These are phyloP conservation scores for Drosophila yakuba DNA, from an alignment of 1,140 invertebrate species.

Conservation along the genomic window DNA sequence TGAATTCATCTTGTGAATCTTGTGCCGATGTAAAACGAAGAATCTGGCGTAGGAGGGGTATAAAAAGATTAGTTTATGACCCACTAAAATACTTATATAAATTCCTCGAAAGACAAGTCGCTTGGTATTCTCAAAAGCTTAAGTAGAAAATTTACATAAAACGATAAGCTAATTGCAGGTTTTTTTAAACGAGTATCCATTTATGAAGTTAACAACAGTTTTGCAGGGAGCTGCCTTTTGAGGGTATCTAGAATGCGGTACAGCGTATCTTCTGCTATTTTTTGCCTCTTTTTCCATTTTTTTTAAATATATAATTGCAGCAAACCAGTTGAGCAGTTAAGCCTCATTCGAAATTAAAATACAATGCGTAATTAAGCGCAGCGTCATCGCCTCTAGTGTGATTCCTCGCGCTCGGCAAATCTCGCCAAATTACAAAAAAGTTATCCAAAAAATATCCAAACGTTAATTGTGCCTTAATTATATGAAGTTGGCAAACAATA, in stretches of 20 bases:
- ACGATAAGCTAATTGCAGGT: too few relatives aligned
- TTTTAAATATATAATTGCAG: conserved; percentile 8
- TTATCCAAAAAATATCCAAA: conserved; percentile 19
- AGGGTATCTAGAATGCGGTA: not conserved
- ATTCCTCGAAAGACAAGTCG: too few relatives aligned
- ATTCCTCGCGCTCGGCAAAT: not conserved
- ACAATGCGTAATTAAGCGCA: conserved; percentile 24
- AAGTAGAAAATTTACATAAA: too few relatives aligned
- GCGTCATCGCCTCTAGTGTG: conserved; percentile 9
- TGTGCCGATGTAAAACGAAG: too few relatives aligned
- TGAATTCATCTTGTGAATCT: too few relatives aligned
- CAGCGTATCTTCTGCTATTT: not conserved
- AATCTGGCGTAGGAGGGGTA: too few relatives aligned
- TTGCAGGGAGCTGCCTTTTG: too few relatives aligned
- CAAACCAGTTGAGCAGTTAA: conserved; percentile 25
- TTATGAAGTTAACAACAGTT: too few relatives aligned
- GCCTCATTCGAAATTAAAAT: conserved; percentile 19
- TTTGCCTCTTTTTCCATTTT: not conserved
- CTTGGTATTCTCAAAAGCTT: too few relatives aligned
- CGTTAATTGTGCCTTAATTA: conserved; percentile 48
- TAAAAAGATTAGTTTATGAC: too few relatives aligned
- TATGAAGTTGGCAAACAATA: conserved; percentile 27
- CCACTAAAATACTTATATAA: too few relatives aligned
- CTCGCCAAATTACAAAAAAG: conserved; percentile 25
- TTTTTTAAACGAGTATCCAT: too few relatives aligned